Base-by-base conservation (phyloP, 2,797 vertebrate genomes). In the Pogonophryne albipinna region DNA sequence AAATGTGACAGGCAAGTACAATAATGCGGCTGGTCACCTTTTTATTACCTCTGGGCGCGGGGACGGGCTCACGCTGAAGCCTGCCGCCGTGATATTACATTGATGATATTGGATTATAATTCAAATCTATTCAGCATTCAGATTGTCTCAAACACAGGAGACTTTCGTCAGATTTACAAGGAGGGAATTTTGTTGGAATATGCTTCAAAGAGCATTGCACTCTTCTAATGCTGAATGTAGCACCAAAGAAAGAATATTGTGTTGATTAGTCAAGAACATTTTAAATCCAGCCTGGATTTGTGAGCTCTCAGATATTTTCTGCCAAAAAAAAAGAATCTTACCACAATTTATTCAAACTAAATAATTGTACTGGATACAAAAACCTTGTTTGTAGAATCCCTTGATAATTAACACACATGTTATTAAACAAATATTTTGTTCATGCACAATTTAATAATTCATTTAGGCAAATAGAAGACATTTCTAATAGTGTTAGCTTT, bases 21-120 rank as follows among this genome's bases (percentile, higher is more conserved):
- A 80, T 85, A 74, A 80, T 75, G 77, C 56, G 46, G 34, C 72
- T 80, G 62, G 51, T 78, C 80, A 83, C 70, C 72, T 82, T 74
- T 88, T 89, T 88, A 87, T 91, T 91, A 85, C 71, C 79, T 87
- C 78, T 82, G 84, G 76, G 66, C 34, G 0, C 15, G 6, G 79
- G 76, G 71, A 76, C 64, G 6, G 38, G 17, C 34, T 73, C 41
- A 1, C 14, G 27, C 46, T 52, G 53, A 74, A 68, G 65, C 47
- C 66, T 73, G 38, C 67, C 47, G 56, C 23, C 2, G 52, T n/a
- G 61, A 78, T 79, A 82, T 77, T 80, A 59, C 73, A 23, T 14
- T 58, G 23, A 78, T 64, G 38, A 70, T 53, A 65, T 27, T 79
- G 55, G 27, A 52, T 68, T 69, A 56, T 59, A 77, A 85, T 45